Evolutionary conservation across 2,888 invertebrate genomes (phyloP).

Genomic region (Meiosimyza decipiens): DNA sequence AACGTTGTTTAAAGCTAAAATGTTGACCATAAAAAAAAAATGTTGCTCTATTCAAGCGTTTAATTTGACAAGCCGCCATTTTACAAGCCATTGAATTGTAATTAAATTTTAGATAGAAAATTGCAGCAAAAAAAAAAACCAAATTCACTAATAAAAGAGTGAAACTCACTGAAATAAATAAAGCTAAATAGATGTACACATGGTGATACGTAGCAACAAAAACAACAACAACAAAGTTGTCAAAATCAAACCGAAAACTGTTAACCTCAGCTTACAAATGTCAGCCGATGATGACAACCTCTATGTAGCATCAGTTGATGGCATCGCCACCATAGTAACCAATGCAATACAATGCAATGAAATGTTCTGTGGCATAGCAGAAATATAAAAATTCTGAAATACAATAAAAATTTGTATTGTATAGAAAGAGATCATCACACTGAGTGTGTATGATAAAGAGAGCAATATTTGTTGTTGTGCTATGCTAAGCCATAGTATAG

Average conservation of each 20-base stretch:
- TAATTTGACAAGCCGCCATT: conserved; percentile 31
- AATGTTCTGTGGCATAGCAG: neutral
- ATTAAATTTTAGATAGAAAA: conserved; percentile 25
- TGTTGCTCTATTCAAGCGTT: conserved; percentile 8
- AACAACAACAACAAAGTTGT: conserved; percentile 1
- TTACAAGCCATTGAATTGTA: conserved; percentile 25
- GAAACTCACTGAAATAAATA: neutral
- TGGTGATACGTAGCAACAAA: neutral
- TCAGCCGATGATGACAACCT: conserved; percentile 14
- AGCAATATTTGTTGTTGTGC: no score
- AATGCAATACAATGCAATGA: neutral
- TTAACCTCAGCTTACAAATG: conserved; percentile 30
- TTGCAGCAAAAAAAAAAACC: neutral
- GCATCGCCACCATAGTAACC: neutral
- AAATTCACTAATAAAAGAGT: no score
- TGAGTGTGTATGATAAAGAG: no score
- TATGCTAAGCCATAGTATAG: no score
- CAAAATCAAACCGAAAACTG: conserved; percentile 24
- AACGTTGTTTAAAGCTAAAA: no score
- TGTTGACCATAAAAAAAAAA: no score
- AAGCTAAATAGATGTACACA: neutral
- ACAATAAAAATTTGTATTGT: no score
- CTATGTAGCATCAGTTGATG: neutral
- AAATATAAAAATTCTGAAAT: no score
- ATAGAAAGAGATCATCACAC: no score